A percentile compares a stretch with the other conserved stretches of the same genome.
These are phyloP conservation scores for Pogoniulus pusillus DNA, from an alignment of 2,797 vertebrate genomes.

Conservation along the genomic window DNA sequence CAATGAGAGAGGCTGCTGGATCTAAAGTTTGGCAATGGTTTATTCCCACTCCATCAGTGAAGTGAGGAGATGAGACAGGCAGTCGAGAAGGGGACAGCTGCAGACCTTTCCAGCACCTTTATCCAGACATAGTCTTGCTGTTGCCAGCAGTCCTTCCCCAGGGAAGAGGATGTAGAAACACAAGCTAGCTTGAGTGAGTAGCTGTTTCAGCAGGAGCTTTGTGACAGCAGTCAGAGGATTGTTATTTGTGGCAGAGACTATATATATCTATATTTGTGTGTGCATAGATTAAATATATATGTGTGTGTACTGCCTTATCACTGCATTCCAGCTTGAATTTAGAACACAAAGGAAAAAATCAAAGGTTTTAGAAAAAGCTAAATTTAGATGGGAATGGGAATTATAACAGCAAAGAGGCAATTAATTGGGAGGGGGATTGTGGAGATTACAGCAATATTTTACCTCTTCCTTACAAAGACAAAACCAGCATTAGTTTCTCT, in stretches of 20 bases:
- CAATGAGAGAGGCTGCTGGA: background rate
- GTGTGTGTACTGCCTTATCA: conserved; percentile 36
- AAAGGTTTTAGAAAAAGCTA: conserved; percentile 56
- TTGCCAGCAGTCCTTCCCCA: background rate
- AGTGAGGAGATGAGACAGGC: background rate
- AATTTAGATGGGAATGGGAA: conserved; percentile 41
- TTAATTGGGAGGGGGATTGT: background rate
- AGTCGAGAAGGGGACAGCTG: background rate
- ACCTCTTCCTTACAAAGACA: background rate
- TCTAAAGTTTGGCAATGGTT: background rate
- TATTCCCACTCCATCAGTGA: background rate
- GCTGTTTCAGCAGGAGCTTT: conserved; percentile 23
- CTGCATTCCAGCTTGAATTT: conserved; percentile 57
- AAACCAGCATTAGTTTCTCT: background rate
- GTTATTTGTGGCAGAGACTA: conserved; percentile 42
- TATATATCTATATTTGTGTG: conserved; percentile 55
- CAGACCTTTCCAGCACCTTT: background rate
- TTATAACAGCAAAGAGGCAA: conserved; percentile 43
- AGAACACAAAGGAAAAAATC: conserved; percentile 51
- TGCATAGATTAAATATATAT: conserved; percentile 47
- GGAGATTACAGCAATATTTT: conserved; percentile 33
- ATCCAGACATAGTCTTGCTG: background rate
- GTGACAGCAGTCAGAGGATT: conserved; percentile 44
- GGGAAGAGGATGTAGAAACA: background rate
- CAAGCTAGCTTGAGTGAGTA: background rate